Base-by-base conservation (phyloP, 2,888 invertebrate species). In the Hypomecis atomaria region DNA sequence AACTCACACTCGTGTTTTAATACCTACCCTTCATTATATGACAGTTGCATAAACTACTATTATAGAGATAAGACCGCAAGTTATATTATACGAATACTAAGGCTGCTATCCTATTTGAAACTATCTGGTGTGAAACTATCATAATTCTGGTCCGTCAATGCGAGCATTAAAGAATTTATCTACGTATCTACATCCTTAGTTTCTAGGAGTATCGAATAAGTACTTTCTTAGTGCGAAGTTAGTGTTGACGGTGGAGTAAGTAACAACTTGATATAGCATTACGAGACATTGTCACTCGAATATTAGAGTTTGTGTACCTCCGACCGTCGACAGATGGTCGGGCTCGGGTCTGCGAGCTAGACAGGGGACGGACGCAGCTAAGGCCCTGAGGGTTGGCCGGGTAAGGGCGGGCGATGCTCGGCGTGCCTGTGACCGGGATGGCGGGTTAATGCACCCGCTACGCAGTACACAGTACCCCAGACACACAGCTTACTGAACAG, bases 311-410 rank as follows among this genome's bases (percentile, higher is more conserved):
- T 53, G 60, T 54, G 45, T 55, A 66, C 62, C 67, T 67, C 64
- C 58, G 55, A 62, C 62, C 47, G 64, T 66, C 60, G 65, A 60
- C 70, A 70, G 70, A 67, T 69, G 70, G 63, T 58, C 43, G 61
- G 62, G 49, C 36, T 74, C 71, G 6, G 37, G 81, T 76, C 75
- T 79, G 79, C 74, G 76, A 73, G 76, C 76, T 65, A 65, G 70
- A 70, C 66, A 74, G 78, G 81, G 83, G 79, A 78, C 82, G 83
- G 81, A 80, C 82, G 74, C 82, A 81, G 83, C 82, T 75, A 74
- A 78, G 75, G 74, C 81, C 76, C 75, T 71, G 75, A 78, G 81
- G 81, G 81, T 79, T 78, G 76, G 72, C 76, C 67, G 79, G 78
- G 79, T 75, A 78, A 80, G 82, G 81, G 80, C 78, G 78, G 73